These are phyloP conservation scores for Taenaris catops DNA, from an alignment of 2,888 invertebrate species.

Conservation along the genomic window DNA sequence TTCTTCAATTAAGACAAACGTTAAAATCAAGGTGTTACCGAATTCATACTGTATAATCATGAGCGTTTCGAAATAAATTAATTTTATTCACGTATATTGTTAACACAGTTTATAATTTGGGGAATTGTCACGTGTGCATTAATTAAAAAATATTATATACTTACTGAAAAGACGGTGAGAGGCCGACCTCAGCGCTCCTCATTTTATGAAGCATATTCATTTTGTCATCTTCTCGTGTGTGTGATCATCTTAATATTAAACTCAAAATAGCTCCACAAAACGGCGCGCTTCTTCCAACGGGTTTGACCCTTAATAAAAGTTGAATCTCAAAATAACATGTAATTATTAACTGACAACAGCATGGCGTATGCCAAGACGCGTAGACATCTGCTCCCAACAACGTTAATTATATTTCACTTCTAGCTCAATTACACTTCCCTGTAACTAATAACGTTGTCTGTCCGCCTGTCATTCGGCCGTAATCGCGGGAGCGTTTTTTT, in stretches of 20 bases:
- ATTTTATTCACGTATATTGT: no score
- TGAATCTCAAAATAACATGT: constrained; percentile 11
- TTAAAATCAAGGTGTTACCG: no score
- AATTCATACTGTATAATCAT: no score
- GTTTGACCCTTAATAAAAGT: constrained; percentile 10
- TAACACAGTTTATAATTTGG: no score
- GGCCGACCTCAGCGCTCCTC: constrained; percentile 45
- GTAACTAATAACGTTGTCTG: constrained; percentile 22
- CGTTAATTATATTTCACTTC: constrained; percentile 23
- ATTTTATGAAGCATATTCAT: constrained; percentile 30
- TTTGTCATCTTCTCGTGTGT: constrained; percentile 51
- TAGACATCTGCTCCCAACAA: constrained; percentile 10
- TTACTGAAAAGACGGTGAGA: constrained; percentile 30
- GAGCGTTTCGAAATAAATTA: no score
- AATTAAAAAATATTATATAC: no score
- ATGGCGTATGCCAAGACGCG: constrained; percentile 5
- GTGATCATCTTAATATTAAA: no score
- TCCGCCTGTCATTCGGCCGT: constrained; percentile 15
- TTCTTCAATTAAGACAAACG: no score
- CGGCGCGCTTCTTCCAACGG: no score
- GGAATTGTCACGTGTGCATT: no score
- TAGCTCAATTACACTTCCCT: constrained; percentile 19
- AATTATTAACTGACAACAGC: constrained; percentile 12
- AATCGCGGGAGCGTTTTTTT: constrained; percentile 15
- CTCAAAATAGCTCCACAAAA: no score